Evolutionary conservation across 2,888 invertebrate species (phyloP).

Genomic region (Lobophora halterata): DNA sequence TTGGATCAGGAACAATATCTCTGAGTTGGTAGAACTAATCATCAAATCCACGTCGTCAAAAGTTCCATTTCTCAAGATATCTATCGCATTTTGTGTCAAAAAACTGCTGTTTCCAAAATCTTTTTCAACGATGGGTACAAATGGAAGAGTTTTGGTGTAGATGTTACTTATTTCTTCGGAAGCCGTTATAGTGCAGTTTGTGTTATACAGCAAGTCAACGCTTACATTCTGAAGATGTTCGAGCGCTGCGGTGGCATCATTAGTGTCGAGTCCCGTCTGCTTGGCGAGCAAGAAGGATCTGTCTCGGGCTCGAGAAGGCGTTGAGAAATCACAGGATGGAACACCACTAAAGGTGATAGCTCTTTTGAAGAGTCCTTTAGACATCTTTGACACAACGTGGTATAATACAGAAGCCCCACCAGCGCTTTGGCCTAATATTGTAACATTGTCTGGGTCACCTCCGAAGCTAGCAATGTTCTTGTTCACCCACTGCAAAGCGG

Average conservation of each 20-base stretch:
- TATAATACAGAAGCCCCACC: constrained; percentile 14
- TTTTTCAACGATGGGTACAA: constrained; percentile 37
- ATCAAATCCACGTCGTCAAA: constrained; percentile 16
- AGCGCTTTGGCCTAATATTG: constrained; percentile 41
- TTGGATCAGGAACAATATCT: neutral
- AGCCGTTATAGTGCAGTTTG: constrained; percentile 15
- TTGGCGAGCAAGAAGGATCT: constrained; percentile 37
- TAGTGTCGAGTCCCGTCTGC: constrained; percentile 34
- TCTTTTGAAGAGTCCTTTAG: constrained; percentile 51
- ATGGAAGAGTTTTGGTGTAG: constrained; percentile 18
- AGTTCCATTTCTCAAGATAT: constrained; percentile 7
- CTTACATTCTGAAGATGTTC: constrained; percentile 36
- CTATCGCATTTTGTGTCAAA: constrained; percentile 2
- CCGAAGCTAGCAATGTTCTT: constrained; percentile 47
- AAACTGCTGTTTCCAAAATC: constrained; percentile 29
- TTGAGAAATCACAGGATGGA: constrained; percentile 64
- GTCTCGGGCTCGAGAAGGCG: too few species aligned
- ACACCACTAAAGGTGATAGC: constrained; percentile 84
- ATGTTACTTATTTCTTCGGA: constrained; percentile 23
- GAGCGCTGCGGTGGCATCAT: constrained; percentile 34
- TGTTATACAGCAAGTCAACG: constrained; percentile 24
- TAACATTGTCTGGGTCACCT: constrained; percentile 45
- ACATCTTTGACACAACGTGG: constrained; percentile 56
- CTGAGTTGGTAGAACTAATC: constrained; percentile 12
- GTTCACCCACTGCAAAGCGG: constrained; percentile 47